Conservation (phyloP, 2,888 invertebrate genomes). For the Hesperia comma region DNA sequence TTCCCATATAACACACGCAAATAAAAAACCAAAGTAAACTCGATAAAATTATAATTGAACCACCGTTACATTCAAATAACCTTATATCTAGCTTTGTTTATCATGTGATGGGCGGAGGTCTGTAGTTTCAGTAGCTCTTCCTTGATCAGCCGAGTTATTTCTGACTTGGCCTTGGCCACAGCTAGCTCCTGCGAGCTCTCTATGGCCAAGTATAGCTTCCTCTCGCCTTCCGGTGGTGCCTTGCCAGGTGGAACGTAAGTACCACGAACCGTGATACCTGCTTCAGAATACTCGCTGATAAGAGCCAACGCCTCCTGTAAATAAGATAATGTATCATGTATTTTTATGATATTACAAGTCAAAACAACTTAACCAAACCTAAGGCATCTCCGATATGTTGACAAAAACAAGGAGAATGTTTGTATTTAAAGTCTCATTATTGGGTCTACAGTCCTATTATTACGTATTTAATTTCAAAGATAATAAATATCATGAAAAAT, state of each 20-base stretch:
- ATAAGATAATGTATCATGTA: not conserved
- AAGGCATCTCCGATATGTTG: no score
- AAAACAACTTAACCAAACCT: no score
- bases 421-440: no score
- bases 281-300: conserved; percentile 99
- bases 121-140: conserved; percentile 97
- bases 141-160: conserved; percentile 98
- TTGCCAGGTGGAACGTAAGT: conserved; percentile 96
- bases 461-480: no score
- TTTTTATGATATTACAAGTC: no score
- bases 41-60: conserved; percentile 46
- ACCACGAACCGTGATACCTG: conserved; percentile 99
- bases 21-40: conserved; percentile 41
- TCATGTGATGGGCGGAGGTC: conserved; percentile 92
- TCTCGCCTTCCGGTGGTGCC: conserved; percentile 94
- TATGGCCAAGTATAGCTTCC: conserved; percentile 98
- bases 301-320: conserved; percentile 96
- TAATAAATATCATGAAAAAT: no score
- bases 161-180: conserved; percentile 97
- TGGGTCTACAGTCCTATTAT: no score
- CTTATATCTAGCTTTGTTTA: conserved; percentile 97
- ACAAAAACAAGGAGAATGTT: no score
- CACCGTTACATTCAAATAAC: conserved; percentile 86
- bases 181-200: conserved; percentile 99
- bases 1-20: not conserved